phyloP scores from a whole-genome alignment of 2,888 invertebrate species.

The Tinea trinotella region DNA sequence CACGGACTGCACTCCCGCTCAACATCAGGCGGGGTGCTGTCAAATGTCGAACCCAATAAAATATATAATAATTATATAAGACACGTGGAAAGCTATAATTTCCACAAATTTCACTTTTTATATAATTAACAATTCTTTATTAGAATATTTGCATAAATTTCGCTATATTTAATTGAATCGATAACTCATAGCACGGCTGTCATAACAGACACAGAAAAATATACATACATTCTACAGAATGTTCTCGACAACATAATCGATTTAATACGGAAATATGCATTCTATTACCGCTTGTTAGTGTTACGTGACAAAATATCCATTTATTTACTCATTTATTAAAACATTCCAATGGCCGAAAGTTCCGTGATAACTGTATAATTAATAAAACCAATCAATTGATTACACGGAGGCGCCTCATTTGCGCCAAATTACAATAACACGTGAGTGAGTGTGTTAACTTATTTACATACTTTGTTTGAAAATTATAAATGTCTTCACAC shows the following conservation, averaged over 20 bases:
- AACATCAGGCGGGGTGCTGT: too few relatives aligned
- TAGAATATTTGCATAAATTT: neutral
- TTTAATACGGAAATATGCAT: conserved; percentile 2
- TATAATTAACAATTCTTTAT: neutral
- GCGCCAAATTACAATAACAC: conserved; percentile 7
- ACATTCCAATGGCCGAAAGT: conserved; percentile 22
- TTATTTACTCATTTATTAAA: conserved; percentile 15
- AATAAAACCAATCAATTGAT: conserved; percentile 26
- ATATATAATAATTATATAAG: too few relatives aligned
- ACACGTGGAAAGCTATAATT: neutral
- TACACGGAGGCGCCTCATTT: conserved; percentile 5
- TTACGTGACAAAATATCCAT: neutral
- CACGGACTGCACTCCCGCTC: too few relatives aligned
- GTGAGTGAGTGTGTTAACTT: conserved; percentile 15
- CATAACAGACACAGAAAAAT: neutral
- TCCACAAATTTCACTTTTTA: neutral
- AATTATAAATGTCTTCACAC: conserved; percentile 22
- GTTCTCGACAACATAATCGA: conserved; percentile 9
- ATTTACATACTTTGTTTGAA: conserved; percentile 24
- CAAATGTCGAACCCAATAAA: too few relatives aligned
- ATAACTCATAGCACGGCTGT: neutral
- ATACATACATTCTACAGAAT: neutral
- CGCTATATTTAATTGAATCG: neutral
- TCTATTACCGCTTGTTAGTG: conserved; percentile 7
- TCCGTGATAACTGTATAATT: conserved; percentile 27